These are phyloP conservation scores for Lerema accius DNA, from an alignment of 1,140 invertebrate genomes.

Conservation along the genomic window DNA sequence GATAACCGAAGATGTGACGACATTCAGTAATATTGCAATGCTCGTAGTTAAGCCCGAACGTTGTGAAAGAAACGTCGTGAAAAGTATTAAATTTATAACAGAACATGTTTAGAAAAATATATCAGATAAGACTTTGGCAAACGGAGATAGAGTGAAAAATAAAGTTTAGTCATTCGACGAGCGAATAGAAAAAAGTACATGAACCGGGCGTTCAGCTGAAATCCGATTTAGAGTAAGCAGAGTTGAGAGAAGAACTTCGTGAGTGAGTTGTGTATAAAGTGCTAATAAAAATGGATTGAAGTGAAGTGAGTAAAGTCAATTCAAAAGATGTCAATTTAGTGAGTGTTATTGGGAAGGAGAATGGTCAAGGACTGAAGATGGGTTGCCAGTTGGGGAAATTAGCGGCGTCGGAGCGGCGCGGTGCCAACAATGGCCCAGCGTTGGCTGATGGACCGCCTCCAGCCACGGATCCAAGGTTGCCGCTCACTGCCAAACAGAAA, in stretches of 20 bases:
- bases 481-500: slow-evolving; percentile 93
- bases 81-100: neutral
- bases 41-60: slow-evolving; percentile 28
- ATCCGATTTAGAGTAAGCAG: too few species aligned
- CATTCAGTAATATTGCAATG: slow-evolving; percentile 21
- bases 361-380: slow-evolving; percentile 77
- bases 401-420: slow-evolving; percentile 83
- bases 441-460: slow-evolving; percentile 82
- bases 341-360: slow-evolving; percentile 24
- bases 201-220: too few species aligned
- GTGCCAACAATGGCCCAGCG: slow-evolving; percentile 71
- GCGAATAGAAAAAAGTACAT: too few species aligned
- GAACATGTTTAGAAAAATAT: too few species aligned
- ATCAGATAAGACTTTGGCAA: too few species aligned
- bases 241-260: neutral
- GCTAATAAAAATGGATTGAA: neutral
- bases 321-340: slow-evolving; percentile 33
- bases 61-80: slow-evolving; percentile 5
- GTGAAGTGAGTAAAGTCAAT: slow-evolving; percentile 17
- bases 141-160: too few species aligned
- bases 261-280: too few species aligned
- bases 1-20: slow-evolving; percentile 42
- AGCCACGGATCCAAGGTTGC: slow-evolving; percentile 89
- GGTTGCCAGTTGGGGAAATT: slow-evolving; percentile 91
- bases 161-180: too few species aligned